Base-by-base conservation (phyloP, 2,797 vertebrate species). In the Nyctibius grandis region DNA sequence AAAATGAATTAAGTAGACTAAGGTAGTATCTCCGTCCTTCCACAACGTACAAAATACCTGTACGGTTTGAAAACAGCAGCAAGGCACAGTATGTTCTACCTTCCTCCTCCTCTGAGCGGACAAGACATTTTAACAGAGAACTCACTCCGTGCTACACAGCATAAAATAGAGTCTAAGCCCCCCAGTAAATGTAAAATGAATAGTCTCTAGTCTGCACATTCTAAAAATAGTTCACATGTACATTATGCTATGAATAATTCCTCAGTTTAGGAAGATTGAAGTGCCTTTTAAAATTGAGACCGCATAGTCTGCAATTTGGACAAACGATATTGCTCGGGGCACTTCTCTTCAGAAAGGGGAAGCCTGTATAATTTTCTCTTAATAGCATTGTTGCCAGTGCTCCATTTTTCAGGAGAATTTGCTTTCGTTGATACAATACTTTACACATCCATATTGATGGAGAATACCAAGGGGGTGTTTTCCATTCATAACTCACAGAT, bases 231-330 rank as follows among this genome's bases (percentile, higher is more conserved):
- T 25, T 73, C 73, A 8, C 26, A 3, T 78, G 89, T 19, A 89
- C 82, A 29, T 92, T 78, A 36, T 38, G 79, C 82, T 69, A 63
- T 93, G 91, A 97, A 96, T 94, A 95, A 96, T 96, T 97, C 79
- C 85, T 75, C 77, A 69, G 54, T 67, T 78, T 76, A 31, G 94
- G 89, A 85, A 81, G n/a, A 40, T 11, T 73, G 79, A 88, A 51
- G 87, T 65, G 85, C 53, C 20, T 90, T 81, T 89, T 86, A 80
- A 73, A 81, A 84, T 85, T n/a, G 54, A 78, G 91, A 48, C 57
- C 4, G 38, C 51, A 11, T 13, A 74, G 69, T 1, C 48, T 91
- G 86, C 72, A 69, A 42, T 80, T 54, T 61, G 92, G 92, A 56
- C 91, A 79, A 15, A 21, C 1, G 25, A 25, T 23, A 31, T 50